Conservation (phyloP, 1,140 invertebrate genomes). For the Drosophila baimaii region DNA sequence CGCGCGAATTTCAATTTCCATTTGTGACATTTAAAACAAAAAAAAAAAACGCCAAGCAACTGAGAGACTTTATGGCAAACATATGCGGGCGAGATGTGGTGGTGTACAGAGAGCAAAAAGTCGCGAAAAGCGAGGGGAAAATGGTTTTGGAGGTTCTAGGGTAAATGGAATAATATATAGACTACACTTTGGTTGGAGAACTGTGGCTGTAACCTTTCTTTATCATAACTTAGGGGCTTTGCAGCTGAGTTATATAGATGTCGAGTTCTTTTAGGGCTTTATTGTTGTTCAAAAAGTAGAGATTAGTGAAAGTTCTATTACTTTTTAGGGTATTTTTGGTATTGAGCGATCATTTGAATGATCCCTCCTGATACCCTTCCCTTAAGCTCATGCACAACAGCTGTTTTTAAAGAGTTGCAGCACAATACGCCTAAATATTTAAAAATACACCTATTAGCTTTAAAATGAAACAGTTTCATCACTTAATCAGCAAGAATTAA, state of each 20-base stretch:
- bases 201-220: too few relatives aligned
- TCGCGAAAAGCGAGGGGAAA: background rate
- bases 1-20: slow-evolving; percentile 65
- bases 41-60: slow-evolving; percentile 29
- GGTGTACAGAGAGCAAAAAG: slow-evolving; percentile 11
- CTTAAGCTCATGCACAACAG: background rate
- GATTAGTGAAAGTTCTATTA: too few relatives aligned
- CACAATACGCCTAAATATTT: background rate
- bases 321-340: too few relatives aligned
- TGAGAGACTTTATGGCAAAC: slow-evolving; percentile 44
- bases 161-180: background rate
- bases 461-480: background rate
- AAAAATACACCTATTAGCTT: background rate
- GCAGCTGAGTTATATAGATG: background rate
- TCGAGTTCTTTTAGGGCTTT: background rate
- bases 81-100: slow-evolving; percentile 26
- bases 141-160: background rate
- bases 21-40: slow-evolving; percentile 50
- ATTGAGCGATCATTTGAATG: too few relatives aligned
- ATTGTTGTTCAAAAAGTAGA: background rate
- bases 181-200: background rate
- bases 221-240: too few relatives aligned
- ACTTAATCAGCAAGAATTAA: background rate
- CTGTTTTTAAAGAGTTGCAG: background rate
- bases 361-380: background rate